These are phyloP conservation scores for Acrobeloides nanus DNA, from an alignment of 2,888 invertebrate species.

Conservation along the genomic window DNA sequence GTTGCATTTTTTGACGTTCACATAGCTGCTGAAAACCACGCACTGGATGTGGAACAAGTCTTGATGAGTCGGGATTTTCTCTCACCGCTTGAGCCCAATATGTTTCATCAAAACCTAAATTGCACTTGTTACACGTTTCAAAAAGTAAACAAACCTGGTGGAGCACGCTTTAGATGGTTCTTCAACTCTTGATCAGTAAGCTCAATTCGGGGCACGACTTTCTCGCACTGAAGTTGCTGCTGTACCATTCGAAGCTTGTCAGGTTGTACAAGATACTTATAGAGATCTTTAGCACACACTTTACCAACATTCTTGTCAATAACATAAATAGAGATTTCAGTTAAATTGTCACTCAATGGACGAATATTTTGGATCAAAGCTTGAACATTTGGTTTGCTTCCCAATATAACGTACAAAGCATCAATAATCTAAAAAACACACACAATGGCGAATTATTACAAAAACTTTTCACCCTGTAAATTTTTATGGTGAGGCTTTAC, in stretches of 20 bases:
- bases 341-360: conserved; percentile 12
- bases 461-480: too few relatives aligned
- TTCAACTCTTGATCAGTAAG: conserved; percentile 64
- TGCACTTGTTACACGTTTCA: conserved; percentile 7
- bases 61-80: conserved; percentile 84
- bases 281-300: conserved; percentile 55
- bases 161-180: conserved; percentile 82
- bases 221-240: conserved; percentile 65
- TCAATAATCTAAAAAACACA: conserved; percentile 6
- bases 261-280: conserved; percentile 61
- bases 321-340: conserved; percentile 56
- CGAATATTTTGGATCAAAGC: conserved; percentile 18
- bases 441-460: too few relatives aligned
- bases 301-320: conserved; percentile 64
- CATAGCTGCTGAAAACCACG: conserved; percentile 71
- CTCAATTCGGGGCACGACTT: conserved; percentile 68
- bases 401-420: conserved; percentile 1
- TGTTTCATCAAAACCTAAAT: conserved; percentile 60
- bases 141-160: conserved; percentile 58
- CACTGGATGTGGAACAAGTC: conserved; percentile 85
- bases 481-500: too few relatives aligned
- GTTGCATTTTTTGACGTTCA: conserved; percentile 61
- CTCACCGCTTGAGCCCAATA: conserved; percentile 91
- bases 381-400: conserved; percentile 6
- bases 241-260: conserved; percentile 68